phyloP scores from a whole-genome alignment of 2,113 vertebrate genomes.

The Hyperopisus bebe region DNA sequence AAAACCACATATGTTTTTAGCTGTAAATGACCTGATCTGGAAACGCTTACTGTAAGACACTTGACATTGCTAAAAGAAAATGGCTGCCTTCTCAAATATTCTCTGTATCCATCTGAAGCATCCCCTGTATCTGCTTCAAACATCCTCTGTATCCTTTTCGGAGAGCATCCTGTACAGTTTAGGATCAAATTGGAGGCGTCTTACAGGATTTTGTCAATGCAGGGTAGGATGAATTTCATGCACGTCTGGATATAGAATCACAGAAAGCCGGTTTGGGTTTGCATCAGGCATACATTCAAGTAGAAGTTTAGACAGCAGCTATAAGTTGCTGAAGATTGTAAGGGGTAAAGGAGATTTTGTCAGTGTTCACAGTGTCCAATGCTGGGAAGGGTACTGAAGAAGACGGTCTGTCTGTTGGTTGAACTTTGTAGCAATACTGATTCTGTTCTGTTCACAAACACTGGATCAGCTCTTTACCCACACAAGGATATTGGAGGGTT shows the following conservation, averaged over 20 bases:
- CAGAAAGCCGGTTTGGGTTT: background rate
- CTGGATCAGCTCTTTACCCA: too few species aligned
- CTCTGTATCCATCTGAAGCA: background rate
- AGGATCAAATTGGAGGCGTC: background rate
- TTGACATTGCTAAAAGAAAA: background rate
- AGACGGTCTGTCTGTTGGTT: too few species aligned
- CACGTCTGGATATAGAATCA: background rate
- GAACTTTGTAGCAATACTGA: too few species aligned
- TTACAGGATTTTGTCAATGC: background rate
- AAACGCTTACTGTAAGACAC: background rate
- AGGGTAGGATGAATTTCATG: background rate
- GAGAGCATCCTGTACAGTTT: background rate
- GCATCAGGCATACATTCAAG: background rate
- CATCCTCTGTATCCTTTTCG: background rate
- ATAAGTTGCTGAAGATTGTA: slow-evolving; percentile 14
- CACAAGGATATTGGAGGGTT: too few species aligned
- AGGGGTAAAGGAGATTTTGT: slow-evolving; percentile 6
- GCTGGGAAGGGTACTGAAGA: too few species aligned
- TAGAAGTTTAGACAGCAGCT: background rate
- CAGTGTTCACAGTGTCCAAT: slow-evolving; percentile 14
- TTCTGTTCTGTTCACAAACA: too few species aligned
- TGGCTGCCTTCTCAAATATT: background rate
- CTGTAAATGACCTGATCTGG: background rate
- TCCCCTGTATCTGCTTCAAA: background rate
- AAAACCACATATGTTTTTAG: background rate